These are phyloP conservation scores for Argyrosomus japonicus DNA, from an alignment of 2,113 vertebrate genomes.

Conservation along the genomic window DNA sequence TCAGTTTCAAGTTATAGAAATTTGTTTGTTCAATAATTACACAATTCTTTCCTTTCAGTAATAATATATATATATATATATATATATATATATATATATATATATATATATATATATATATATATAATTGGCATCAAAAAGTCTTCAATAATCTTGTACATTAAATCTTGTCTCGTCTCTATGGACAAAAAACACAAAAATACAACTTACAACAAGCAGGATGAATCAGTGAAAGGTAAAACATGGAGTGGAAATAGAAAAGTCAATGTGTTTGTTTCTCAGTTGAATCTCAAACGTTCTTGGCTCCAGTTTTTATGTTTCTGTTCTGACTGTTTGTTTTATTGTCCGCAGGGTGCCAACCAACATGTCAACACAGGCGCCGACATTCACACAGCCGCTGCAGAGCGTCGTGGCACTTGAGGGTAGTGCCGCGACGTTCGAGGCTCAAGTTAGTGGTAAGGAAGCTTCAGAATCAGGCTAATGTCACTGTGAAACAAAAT, in stretches of 20 bases:
- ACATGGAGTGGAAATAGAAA: too few relatives aligned
- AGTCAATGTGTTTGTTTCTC: too few relatives aligned
- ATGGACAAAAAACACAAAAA: background rate
- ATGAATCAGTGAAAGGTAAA: too few relatives aligned
- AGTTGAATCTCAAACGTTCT: background rate
- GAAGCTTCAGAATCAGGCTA: background rate
- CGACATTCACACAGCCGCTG: conserved; percentile 94
- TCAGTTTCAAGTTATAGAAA: background rate
- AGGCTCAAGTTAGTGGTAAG: conserved; percentile 99
- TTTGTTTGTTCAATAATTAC: background rate
- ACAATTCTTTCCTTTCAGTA: background rate
- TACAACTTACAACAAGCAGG: background rate
- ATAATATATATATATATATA: too few relatives aligned
- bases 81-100: too few relatives aligned
- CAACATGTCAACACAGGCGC: conserved; percentile 93
- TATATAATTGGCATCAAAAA: background rate
- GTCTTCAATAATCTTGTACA: background rate
- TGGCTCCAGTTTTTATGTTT: background rate
- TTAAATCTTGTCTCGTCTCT: background rate
- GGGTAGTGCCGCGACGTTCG: conserved; percentile 99
- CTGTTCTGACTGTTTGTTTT: conserved; percentile 1
- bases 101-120: too few relatives aligned
- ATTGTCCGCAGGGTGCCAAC: conserved; percentile 87
- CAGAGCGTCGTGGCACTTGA: conserved; percentile 99
- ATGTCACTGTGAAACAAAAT: background rate